A percentile compares a stretch with the other conserved stretches of the same genome.
These are phyloP conservation scores for Prunella strophiata DNA, from an alignment of 2,797 vertebrate species.

Conservation along the genomic window DNA sequence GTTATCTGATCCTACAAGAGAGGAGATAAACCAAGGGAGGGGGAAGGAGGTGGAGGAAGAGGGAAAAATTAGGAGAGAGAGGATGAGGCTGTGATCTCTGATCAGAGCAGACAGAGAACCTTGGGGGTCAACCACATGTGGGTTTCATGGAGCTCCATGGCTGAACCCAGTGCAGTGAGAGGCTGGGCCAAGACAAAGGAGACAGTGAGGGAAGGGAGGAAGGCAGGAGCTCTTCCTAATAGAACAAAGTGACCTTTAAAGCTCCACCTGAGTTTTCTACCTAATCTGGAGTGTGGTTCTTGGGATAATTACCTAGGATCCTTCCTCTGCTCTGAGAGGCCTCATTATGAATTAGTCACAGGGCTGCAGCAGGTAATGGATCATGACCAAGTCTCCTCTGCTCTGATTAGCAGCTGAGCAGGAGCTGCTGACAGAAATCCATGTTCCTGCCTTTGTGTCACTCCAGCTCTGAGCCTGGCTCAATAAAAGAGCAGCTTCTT, in stretches of 20 bases:
- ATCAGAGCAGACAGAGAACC: neutral
- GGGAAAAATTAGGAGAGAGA: neutral
- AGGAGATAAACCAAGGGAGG: neutral
- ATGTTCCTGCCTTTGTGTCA: neutral
- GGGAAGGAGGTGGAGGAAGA: neutral
- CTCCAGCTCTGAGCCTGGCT: neutral
- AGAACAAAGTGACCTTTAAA: neutral
- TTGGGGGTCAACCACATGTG: fast-evolving
- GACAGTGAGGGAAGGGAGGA: neutral
- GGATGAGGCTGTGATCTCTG: neutral
- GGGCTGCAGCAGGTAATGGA: slow-evolving; percentile 17
- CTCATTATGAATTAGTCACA: slow-evolving; percentile 55
- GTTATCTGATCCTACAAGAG: neutral
- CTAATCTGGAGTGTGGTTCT: neutral
- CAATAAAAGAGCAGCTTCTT: slow-evolving; percentile 58
- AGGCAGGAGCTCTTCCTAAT: neutral
- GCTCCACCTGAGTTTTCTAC: neutral
- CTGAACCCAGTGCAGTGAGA: neutral
- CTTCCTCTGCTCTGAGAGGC: slow-evolving; percentile 8
- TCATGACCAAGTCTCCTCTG: slow-evolving; percentile 11
- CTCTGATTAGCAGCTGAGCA: slow-evolving; percentile 25
- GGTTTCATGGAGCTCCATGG: neutral
- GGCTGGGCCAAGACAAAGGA: neutral
- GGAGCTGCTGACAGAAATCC: slow-evolving; percentile 32
- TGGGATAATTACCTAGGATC: neutral